Conservation (phyloP, 2,888 invertebrate genomes). For the Camptogramma bilineatum region DNA sequence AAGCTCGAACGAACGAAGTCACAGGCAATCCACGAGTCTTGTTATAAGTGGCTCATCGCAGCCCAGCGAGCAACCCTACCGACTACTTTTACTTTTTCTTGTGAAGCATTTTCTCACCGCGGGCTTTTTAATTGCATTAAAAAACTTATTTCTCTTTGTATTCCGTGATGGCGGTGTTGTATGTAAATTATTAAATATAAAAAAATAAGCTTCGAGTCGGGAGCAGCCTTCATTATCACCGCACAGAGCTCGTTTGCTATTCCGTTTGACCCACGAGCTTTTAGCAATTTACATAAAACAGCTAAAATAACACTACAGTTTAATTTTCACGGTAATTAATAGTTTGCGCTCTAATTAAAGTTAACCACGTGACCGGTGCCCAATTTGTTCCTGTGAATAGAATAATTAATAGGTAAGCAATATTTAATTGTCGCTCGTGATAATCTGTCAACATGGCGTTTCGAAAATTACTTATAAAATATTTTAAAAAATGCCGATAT, state of each 20-base stretch:
- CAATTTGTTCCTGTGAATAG: not conserved
- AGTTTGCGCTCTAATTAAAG: conserved; percentile 12
- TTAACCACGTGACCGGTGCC: conserved; percentile 1
- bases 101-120: conserved; percentile 42
- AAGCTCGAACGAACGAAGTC: not conserved
- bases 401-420: not conserved
- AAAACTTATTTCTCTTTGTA: conserved; percentile 56
- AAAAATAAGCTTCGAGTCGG: conserved; percentile 27
- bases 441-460: not conserved
- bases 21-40: conserved; percentile 4
- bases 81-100: conserved; percentile 22
- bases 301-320: conserved; percentile 2
- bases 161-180: conserved; percentile 48
- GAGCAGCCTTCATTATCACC: conserved; percentile 28
- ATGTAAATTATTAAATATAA: conserved; percentile 52
- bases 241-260: conserved; percentile 26
- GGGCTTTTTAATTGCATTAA: conserved; percentile 59
- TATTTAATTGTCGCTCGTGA: not conserved
- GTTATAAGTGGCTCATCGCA: conserved; percentile 23
- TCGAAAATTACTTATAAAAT: not conserved
- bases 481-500: not conserved
- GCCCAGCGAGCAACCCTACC: conserved; percentile 14
- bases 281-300: conserved; percentile 23
- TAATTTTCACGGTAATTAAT: conserved; percentile 10
- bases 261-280: conserved; percentile 28